Conservation (phyloP, 2,113 vertebrate genomes). For the Megaleporinus macrocephalus region DNA sequence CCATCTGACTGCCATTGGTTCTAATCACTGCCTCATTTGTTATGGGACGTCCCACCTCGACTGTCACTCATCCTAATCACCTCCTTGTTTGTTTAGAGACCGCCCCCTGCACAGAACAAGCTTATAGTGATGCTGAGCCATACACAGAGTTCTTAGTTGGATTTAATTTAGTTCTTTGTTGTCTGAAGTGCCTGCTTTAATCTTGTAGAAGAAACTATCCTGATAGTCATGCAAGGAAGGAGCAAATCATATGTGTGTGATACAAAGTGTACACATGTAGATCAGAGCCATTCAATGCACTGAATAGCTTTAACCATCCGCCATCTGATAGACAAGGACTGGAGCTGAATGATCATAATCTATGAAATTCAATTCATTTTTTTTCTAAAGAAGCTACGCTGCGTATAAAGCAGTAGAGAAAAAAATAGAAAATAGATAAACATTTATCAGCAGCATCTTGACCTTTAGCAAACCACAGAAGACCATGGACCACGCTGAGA, state of each 20-base stretch:
- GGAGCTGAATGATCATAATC: not conserved
- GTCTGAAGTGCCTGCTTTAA: too few relatives aligned
- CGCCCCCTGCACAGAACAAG: too few relatives aligned
- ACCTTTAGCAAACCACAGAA: constrained; percentile 11
- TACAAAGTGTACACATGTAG: not conserved
- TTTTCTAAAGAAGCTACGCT: not conserved
- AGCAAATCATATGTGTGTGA: not conserved
- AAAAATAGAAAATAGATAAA: not conserved
- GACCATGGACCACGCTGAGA: not conserved
- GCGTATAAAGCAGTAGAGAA: not conserved
- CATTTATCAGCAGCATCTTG: constrained; percentile 5
- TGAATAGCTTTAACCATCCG: not conserved
- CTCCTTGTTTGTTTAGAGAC: too few relatives aligned
- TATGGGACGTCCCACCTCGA: too few relatives aligned
- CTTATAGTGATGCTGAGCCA: too few relatives aligned
- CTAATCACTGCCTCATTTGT: too few relatives aligned
- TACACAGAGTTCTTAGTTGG: too few relatives aligned
- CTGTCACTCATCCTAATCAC: too few relatives aligned
- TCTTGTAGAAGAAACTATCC: too few relatives aligned
- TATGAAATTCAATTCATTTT: not conserved
- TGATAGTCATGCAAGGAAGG: not conserved
- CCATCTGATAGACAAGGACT: not conserved
- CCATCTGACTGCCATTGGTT: too few relatives aligned
- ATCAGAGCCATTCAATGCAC: not conserved
- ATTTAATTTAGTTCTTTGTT: too few relatives aligned